These are phyloP conservation scores for Acanthaster planci DNA, from an alignment of 35 echinoderm and acorn worm species.

Conservation along the genomic window DNA sequence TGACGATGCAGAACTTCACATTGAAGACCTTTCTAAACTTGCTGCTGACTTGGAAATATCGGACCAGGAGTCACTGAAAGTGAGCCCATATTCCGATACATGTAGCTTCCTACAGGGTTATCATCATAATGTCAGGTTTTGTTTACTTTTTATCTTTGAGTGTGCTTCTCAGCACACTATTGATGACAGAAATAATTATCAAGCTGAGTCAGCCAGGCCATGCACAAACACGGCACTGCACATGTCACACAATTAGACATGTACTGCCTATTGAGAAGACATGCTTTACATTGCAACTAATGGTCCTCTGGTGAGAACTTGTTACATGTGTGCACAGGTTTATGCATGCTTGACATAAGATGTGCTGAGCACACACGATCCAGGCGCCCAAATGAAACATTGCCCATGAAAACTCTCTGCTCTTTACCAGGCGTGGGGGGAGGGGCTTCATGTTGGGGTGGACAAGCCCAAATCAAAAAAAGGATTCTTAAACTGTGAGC, in stretches of 20 bases:
- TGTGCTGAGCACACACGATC: too few species aligned
- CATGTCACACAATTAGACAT: neutral
- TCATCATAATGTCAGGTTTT: neutral
- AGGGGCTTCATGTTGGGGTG: too few species aligned
- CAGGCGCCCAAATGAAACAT: too few species aligned
- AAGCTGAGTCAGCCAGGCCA: neutral
- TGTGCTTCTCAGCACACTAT: neutral
- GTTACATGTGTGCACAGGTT: too few species aligned
- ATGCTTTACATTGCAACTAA: too few species aligned
- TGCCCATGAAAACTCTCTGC: too few species aligned
- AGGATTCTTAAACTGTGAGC: too few species aligned
- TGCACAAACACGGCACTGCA: neutral
- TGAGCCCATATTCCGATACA: neutral
- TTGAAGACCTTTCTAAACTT: neutral
- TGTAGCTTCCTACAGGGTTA: neutral
- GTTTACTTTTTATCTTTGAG: neutral
- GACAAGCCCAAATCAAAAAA: too few species aligned
- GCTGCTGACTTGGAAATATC: neutral
- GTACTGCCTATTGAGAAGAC: too few species aligned
- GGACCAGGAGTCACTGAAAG: neutral
- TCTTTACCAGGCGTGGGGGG: too few species aligned
- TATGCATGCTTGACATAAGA: too few species aligned
- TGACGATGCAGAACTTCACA: neutral
- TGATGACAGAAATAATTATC: neutral
- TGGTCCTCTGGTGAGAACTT: neutral